These are phyloP conservation scores for Sinella curviseta DNA, from an alignment of 1,140 invertebrate genomes.

Conservation along the genomic window DNA sequence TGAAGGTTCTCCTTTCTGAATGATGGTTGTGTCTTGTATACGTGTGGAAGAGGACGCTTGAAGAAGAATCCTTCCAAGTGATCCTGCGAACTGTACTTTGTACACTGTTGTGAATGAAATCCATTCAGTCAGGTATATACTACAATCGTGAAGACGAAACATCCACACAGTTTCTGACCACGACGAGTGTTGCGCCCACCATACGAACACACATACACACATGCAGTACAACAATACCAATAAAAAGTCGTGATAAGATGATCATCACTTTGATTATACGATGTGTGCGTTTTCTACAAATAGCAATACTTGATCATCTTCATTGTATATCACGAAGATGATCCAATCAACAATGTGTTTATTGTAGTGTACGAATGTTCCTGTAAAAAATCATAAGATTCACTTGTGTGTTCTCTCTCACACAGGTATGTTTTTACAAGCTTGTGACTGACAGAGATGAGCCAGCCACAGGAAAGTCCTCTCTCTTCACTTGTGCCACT, in stretches of 20 bases:
- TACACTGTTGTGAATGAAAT: not conserved
- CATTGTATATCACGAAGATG: not conserved
- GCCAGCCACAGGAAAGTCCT: no score
- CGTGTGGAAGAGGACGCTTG: not conserved
- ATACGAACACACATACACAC: not conserved
- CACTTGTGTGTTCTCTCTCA: no score
- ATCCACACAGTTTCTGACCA: no score
- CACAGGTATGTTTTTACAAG: no score
- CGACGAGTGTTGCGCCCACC: no score
- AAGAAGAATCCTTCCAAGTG: not conserved
- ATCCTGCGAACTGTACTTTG: not conserved
- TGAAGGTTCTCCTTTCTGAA: not conserved
- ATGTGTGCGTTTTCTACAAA: not conserved
- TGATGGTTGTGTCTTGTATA: not conserved
- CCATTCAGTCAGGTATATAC: not conserved
- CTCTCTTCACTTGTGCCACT: no score
- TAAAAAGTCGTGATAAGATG: not conserved
- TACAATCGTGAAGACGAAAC: no score
- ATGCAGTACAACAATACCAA: not conserved
- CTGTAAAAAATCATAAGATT: no score
- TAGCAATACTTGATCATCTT: not conserved
- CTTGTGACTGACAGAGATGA: no score
- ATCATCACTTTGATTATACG: not conserved
- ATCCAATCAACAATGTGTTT: no score
- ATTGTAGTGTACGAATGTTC: no score